Conservation (phyloP, 1,140 invertebrate genomes). For the Camponotus vicinus region DNA sequence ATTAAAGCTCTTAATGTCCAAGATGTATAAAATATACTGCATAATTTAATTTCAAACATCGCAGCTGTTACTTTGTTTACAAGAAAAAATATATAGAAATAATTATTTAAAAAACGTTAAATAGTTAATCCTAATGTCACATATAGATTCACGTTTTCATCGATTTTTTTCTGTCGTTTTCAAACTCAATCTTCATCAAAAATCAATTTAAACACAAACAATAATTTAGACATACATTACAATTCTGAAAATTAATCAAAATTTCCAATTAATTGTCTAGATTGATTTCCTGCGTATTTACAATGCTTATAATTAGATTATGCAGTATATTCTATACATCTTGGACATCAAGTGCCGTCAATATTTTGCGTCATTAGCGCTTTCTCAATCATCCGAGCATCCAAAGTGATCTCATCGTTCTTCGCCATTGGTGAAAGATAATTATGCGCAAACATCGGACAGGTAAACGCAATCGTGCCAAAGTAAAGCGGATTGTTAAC, state of each 20-base stretch:
- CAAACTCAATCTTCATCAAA: background rate
- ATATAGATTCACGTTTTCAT: background rate
- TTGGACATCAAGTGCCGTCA: constrained; percentile 30
- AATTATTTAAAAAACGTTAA: background rate
- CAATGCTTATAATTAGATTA: background rate
- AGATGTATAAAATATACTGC: constrained; percentile 17
- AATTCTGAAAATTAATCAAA: background rate
- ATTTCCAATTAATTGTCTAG: background rate
- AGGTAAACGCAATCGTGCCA: constrained; percentile 62
- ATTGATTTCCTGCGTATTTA: background rate
- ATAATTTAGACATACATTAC: background rate
- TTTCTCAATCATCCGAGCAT: constrained; percentile 49
- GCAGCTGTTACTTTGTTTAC: background rate
- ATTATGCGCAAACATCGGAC: constrained; percentile 64
- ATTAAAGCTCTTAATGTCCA: background rate
- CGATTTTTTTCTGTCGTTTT: background rate
- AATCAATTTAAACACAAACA: background rate
- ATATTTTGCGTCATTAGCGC: constrained; percentile 55
- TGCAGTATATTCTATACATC: background rate
- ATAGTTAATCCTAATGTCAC: too few relatives aligned
- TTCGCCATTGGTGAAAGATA: constrained; percentile 56
- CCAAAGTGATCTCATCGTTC: constrained; percentile 57
- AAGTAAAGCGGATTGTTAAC: constrained; percentile 63
- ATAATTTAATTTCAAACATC: constrained; percentile 11
- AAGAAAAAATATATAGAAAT: background rate